Evolutionary conservation across 2,888 invertebrate genomes (phyloP).

Genomic region (Agonopterix subpropinquella): DNA sequence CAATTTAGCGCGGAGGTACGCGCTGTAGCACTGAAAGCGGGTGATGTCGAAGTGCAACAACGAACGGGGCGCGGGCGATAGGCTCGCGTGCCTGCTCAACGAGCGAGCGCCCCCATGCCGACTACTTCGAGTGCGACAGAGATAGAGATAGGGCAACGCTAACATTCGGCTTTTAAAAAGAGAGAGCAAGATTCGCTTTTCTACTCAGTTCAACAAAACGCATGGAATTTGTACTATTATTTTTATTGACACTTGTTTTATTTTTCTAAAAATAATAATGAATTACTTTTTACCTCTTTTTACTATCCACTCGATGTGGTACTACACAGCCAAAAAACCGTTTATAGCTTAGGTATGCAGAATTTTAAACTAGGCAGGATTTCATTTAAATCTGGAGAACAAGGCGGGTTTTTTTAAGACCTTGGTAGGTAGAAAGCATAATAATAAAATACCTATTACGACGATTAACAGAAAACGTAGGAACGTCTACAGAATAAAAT

Average conservation of each 20-base stretch:
- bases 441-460: no score
- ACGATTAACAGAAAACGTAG: no score
- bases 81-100: constrained; percentile 48
- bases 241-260: background rate
- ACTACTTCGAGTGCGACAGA: constrained; percentile 29
- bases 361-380: no score
- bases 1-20: constrained; percentile 67
- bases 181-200: constrained; percentile 22
- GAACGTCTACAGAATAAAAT: no score
- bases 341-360: no score
- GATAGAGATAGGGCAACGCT: constrained; percentile 30
- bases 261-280: background rate
- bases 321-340: no score
- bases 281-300: no score
- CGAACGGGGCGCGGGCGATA: constrained; percentile 49
- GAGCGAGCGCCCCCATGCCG: constrained; percentile 29
- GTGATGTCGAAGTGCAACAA: constrained; percentile 72
- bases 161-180: constrained; percentile 28
- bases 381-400: no score
- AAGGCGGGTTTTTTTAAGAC: no score
- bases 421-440: no score
- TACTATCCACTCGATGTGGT: no score
- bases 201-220: constrained; percentile 9
- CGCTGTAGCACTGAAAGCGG: constrained; percentile 71
- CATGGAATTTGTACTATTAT: constrained; percentile 1